Percentiles rank a stretch among this genome's conserved stretches.
These are phyloP conservation scores for Papilio protenor DNA, from an alignment of 2,888 invertebrate species.

Conservation along the genomic window DNA sequence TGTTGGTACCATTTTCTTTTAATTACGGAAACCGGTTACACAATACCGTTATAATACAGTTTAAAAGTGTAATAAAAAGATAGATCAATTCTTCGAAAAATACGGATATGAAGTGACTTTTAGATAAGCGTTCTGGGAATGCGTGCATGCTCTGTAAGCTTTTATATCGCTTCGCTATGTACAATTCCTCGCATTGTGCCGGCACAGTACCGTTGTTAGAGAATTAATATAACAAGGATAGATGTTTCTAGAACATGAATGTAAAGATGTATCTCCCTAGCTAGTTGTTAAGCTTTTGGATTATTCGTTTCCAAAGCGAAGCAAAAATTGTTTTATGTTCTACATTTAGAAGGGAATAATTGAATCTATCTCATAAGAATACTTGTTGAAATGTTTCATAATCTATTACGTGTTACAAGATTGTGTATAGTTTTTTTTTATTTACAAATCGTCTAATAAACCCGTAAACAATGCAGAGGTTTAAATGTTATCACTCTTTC, in stretches of 20 bases:
- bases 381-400: not conserved
- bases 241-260: constrained; percentile 13
- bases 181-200: constrained; percentile 20
- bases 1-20: not conserved
- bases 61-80: constrained; percentile 1
- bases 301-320: not conserved
- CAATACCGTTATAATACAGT: constrained; percentile 10
- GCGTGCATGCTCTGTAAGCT: constrained; percentile 23
- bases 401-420: not conserved
- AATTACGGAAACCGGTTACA: not conserved
- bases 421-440: not conserved
- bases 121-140: constrained; percentile 42
- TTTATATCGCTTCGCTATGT: constrained; percentile 30
- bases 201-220: constrained; percentile 22
- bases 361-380: not conserved
- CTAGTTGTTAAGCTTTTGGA: not conserved
- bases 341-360: not conserved
- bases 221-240: constrained; percentile 22
- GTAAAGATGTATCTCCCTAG: not conserved
- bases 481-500: not conserved
- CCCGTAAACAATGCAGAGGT: not conserved
- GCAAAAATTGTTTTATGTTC: not conserved
- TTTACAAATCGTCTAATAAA: not conserved
- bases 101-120: constrained; percentile 36
- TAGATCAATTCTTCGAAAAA: constrained; percentile 34